Conservation (phyloP, 2,797 vertebrate species). For the Miichthys miiuy region DNA sequence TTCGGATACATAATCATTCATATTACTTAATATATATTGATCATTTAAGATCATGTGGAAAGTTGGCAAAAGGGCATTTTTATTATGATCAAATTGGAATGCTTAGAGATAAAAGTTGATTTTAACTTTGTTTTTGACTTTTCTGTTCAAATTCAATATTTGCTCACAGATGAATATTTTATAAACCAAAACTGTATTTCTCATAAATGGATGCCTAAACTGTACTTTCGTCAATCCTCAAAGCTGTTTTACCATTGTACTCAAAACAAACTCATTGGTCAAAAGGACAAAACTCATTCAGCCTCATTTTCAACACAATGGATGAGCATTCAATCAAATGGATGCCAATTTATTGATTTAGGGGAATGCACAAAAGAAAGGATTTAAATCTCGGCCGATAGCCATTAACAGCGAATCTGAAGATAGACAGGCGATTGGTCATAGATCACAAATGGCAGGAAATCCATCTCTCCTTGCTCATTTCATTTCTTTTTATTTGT, state of each 20-base stretch:
- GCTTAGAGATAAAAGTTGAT: conserved; percentile 36
- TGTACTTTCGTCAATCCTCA: conserved; percentile 35
- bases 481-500: conserved; percentile 68
- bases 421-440: conserved; percentile 79
- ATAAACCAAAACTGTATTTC: conserved; percentile 17
- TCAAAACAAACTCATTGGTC: conserved; percentile 69
- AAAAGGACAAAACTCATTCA: conserved; percentile 74
- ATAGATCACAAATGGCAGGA: conserved; percentile 82
- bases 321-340: conserved; percentile 80
- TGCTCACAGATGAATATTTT: conserved; percentile 39
- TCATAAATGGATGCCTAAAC: conserved; percentile 39
- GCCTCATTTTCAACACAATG: conserved; percentile 76
- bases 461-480: conserved; percentile 78
- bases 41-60: conserved; percentile 68
- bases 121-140: conserved; percentile 26
- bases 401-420: conserved; percentile 81
- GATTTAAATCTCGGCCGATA: conserved; percentile 78
- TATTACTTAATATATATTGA: conserved; percentile 74
- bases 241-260: conserved; percentile 30
- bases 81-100: conserved; percentile 63
- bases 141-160: conserved; percentile 42
- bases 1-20: conserved; percentile 71
- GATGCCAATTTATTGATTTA: conserved; percentile 82
- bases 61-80: conserved; percentile 79
- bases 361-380: conserved; percentile 78